A percentile compares a stretch with the other conserved stretches of the same genome.
These are phyloP conservation scores for Lysandra bellargus DNA, from an alignment of 2,888 invertebrate species.

Conservation along the genomic window DNA sequence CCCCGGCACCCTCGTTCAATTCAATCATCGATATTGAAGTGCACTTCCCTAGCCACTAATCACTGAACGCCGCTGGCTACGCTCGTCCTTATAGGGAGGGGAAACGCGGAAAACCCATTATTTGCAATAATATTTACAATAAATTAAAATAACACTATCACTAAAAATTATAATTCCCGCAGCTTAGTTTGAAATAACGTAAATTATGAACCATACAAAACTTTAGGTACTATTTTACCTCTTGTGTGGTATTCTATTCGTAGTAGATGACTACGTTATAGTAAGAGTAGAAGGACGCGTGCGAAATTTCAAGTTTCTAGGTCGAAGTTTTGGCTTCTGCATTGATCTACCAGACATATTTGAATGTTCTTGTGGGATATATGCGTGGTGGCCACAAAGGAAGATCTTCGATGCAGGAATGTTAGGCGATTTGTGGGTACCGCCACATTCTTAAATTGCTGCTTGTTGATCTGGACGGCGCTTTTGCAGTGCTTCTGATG, in stretches of 20 bases:
- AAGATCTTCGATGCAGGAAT: too few relatives aligned
- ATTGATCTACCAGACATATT: background rate
- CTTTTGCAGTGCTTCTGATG: too few relatives aligned
- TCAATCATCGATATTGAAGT: constrained; percentile 34
- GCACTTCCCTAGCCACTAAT: constrained; percentile 27
- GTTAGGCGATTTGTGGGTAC: too few relatives aligned
- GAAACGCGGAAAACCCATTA: constrained; percentile 20
- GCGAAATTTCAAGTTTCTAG: background rate
- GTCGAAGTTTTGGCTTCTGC: background rate
- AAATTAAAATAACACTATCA: background rate
- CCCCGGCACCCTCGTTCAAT: constrained; percentile 25
- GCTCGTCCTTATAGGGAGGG: background rate
- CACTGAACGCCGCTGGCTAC: constrained; percentile 17
- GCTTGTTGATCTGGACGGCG: background rate
- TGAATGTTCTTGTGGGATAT: too few relatives aligned
- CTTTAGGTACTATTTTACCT: too few relatives aligned
- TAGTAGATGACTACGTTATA: too few relatives aligned
- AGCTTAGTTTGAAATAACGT: too few relatives aligned
- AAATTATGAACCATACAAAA: too few relatives aligned
- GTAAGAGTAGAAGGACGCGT: background rate
- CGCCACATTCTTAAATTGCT: too few relatives aligned
- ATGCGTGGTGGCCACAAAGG: too few relatives aligned
- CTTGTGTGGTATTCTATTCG: too few relatives aligned
- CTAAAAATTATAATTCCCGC: background rate
- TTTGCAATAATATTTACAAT: constrained; percentile 12